Evolutionary conservation across 2,797 vertebrate species (phyloP), one percentile per base, ranked within the genome.

Genomic region (Bradypodion pumilum): DNA sequence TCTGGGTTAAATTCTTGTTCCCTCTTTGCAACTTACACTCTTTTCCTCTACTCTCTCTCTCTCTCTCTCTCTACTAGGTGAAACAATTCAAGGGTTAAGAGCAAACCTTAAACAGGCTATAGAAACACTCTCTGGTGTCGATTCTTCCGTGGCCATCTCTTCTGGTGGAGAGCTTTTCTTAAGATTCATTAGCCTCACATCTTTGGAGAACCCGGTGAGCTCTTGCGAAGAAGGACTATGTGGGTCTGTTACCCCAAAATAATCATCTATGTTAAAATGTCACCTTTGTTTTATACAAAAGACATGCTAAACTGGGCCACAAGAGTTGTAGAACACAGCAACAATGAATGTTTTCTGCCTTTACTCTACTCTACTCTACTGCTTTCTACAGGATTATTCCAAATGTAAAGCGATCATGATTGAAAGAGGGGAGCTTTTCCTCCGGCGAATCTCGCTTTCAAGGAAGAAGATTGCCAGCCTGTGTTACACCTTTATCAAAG

Each of bases 391-490:
- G 99, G 97, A 99, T 90, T 97, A 98, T 88, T 98, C 98, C 75
- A 97, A 97, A 78, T 99, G 98, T 93, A 99, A 98, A 92, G 97
- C 97, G 84, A 98, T 98, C 94, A 99, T 99, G 99, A 98, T 99
- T 37, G 98, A 99, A 92, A 95, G 99, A 68, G 99, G 98, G 23
- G 98, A 99, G 91, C 96, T 99, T 1, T 99, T 99, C 82, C 95
- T 99, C 7, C 93, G 95, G 75, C 98, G 98, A 92, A 98, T 98
- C 35, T 99, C 98, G 0, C 93, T 97, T 80, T 99, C 98, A 0
- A 93, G 98, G 90, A 95, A 86, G 80, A 99, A 99, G 89, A 98
- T 99, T 2, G 97, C 98, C 1, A 98, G 98, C 80, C 97, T 99
- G 70, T 99, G 98, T 88, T 98, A 98, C 86, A 97, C 98, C 0